Evolutionary conservation across 2,113 vertebrate species (phyloP).

Genomic region (Hippotragus niger): DNA sequence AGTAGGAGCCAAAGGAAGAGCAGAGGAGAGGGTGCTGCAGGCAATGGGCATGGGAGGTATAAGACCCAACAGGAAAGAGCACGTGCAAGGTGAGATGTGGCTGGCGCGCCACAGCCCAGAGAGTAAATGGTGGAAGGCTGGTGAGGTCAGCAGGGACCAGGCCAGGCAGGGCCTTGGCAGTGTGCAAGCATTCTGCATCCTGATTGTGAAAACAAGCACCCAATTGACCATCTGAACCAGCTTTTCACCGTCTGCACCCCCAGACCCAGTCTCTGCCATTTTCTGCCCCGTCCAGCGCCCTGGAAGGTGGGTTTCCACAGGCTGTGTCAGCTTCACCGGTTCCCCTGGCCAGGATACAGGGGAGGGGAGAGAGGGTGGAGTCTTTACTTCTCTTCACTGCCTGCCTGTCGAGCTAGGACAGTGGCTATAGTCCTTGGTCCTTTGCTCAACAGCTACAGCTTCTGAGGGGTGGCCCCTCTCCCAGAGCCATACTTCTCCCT

Average conservation of each 20-base stretch:
- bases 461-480: background rate
- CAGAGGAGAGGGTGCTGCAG: background rate
- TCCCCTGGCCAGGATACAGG: background rate
- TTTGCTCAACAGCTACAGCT: background rate
- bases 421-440: background rate
- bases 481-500: background rate
- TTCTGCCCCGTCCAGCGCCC: background rate
- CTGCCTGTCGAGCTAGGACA: background rate
- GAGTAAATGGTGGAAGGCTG: background rate
- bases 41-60: background rate
- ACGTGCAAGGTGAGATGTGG: no score
- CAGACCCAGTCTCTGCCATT: background rate
- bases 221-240: background rate
- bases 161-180: background rate
- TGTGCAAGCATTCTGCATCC: background rate
- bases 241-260: background rate
- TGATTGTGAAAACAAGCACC: background rate
- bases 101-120: background rate
- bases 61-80: background rate
- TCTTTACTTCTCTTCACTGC: background rate
- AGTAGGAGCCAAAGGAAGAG: background rate
- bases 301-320: background rate
- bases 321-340: background rate
- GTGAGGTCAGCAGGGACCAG: no score
- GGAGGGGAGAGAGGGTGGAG: background rate